A percentile compares a stretch with the other conserved stretches of the same genome.
Conservation (phyloP, 2,113 vertebrate species). For the Toxotes chatareus region DNA sequence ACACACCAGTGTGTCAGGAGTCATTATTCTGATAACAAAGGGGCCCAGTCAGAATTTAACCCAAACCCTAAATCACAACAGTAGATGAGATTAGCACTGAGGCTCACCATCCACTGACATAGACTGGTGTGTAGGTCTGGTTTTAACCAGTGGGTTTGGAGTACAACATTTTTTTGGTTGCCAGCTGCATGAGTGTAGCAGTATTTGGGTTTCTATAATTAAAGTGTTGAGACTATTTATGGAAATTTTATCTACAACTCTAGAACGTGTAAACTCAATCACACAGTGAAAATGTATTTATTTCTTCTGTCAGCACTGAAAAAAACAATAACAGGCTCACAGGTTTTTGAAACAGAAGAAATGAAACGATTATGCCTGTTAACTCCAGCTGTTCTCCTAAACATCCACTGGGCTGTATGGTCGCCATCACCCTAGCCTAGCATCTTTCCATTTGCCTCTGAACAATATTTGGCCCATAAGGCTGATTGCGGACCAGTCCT, state of each 20-base stretch:
- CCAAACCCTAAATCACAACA: slow-evolving; percentile 36
- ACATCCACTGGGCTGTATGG: background rate
- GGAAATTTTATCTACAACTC: no score
- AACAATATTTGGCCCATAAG: background rate
- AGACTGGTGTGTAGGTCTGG: background rate
- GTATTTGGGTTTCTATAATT: background rate
- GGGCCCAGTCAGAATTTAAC: slow-evolving; percentile 51
- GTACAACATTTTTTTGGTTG: background rate
- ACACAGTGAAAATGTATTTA: background rate
- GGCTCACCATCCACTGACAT: background rate
- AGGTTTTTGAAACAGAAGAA: background rate
- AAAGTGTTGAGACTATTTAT: background rate
- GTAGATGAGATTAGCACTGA: slow-evolving; percentile 19
- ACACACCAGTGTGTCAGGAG: slow-evolving; percentile 48
- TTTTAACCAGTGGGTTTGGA: background rate
- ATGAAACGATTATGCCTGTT: background rate
- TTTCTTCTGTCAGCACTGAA: background rate
- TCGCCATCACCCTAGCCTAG: no score
- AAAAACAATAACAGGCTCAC: background rate
- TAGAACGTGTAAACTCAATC: background rate
- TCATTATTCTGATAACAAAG: slow-evolving; percentile 59
- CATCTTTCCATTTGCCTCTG: background rate
- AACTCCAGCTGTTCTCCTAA: background rate
- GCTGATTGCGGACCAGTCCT: background rate
- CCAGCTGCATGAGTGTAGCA: background rate